These are phyloP conservation scores for Triplophysa siluroides DNA, from an alignment of 2,113 vertebrate species.

Conservation along the genomic window DNA sequence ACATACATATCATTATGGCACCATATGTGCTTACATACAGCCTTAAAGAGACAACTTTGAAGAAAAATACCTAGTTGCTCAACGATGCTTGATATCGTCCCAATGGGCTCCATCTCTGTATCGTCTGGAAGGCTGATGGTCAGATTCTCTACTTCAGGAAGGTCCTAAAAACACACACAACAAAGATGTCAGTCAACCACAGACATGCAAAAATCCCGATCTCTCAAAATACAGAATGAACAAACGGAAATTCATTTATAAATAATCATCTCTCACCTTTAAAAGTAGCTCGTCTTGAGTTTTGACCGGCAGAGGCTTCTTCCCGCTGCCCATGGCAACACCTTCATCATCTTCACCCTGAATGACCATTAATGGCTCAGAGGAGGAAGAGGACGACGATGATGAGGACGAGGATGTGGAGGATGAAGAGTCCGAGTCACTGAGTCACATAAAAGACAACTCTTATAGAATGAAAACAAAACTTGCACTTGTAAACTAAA, in stretches of 20 bases:
- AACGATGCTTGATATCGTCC: constrained; percentile 49
- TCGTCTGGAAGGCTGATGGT: constrained; percentile 42
- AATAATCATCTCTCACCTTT: constrained; percentile 23
- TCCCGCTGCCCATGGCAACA: constrained; percentile 23
- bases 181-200: background rate
- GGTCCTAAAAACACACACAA: constrained; percentile 39
- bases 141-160: constrained; percentile 51
- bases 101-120: constrained; percentile 41
- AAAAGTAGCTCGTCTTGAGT: constrained; percentile 52
- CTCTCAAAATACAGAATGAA: background rate
- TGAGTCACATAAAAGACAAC: constrained; percentile 13
- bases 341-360: constrained; percentile 29
- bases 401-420: constrained; percentile 48
- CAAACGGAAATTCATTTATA: too few species aligned
- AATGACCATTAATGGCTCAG: background rate
- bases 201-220: background rate
- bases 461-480: too few species aligned
- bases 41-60: too few species aligned
- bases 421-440: constrained; percentile 50
- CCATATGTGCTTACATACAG: too few species aligned
- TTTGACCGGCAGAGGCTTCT: constrained; percentile 17
- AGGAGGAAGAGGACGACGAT: constrained; percentile 45
- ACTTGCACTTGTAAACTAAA: too few species aligned
- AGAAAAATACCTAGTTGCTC: constrained; percentile 48
- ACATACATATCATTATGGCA: too few species aligned